Percentiles rank a stretch among this genome's conserved stretches.
These are phyloP conservation scores for Dasypogon diadema DNA, from an alignment of 2,888 invertebrate genomes.

Conservation along the genomic window DNA sequence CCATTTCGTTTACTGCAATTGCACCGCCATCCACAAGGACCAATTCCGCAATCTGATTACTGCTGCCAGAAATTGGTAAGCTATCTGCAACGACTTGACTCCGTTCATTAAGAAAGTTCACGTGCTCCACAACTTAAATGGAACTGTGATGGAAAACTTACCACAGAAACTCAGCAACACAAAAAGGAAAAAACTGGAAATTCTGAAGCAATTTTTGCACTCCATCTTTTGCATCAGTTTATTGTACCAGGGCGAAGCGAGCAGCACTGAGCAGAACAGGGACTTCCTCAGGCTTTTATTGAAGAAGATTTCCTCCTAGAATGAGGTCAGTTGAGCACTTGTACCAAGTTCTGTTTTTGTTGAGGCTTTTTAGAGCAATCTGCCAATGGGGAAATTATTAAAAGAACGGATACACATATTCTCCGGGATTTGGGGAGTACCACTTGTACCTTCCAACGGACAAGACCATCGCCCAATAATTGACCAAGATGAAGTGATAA, in stretches of 20 bases:
- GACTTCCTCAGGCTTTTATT: constrained; percentile 33
- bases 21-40: not conserved
- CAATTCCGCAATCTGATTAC: not conserved
- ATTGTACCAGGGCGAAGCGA: not conserved
- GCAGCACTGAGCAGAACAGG: not conserved
- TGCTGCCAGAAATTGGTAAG: not conserved
- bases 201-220: not conserved
- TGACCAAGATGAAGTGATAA: not conserved
- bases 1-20: not conserved
- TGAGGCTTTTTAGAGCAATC: not conserved
- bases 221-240: constrained; percentile 14
- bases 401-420: not conserved
- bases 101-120: not conserved
- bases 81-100: not conserved
- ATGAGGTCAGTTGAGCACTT: constrained; percentile 26
- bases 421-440: not conserved
- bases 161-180: not conserved
- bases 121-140: not conserved
- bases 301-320: constrained; percentile 3
- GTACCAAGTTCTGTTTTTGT: constrained; percentile 17
- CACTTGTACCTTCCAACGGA: not conserved
- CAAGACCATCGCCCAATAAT: not conserved
- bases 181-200: not conserved
- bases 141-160: not conserved
- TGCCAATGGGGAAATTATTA: not conserved